Conservation (phyloP, 2,797 vertebrate species). For the Gymnoscopelus microlampas region DNA sequence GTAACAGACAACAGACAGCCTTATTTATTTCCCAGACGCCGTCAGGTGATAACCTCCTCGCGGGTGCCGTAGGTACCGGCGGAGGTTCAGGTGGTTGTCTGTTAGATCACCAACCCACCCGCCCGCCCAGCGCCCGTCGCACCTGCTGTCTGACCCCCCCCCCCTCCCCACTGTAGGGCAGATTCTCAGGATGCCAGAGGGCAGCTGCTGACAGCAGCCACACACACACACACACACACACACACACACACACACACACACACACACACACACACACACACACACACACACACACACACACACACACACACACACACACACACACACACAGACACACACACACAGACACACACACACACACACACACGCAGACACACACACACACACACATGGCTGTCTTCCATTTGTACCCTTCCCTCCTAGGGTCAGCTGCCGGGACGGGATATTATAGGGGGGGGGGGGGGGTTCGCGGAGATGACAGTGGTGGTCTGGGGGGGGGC, state of each 20-base stretch:
- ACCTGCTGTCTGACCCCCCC: slow-evolving; percentile 82
- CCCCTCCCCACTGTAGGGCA: slow-evolving; percentile 60
- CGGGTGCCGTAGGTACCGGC: slow-evolving; percentile 12
- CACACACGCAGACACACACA: too few species aligned
- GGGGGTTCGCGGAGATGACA: slow-evolving; percentile 65
- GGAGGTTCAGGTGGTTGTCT: slow-evolving; percentile 67
- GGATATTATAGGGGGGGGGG: too few species aligned
- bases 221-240: neutral
- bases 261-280: neutral
- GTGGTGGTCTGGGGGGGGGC: slow-evolving; percentile 37
- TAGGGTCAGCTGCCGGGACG: slow-evolving; percentile 70
- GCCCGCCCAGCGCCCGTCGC: slow-evolving; percentile 60
- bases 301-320: neutral
- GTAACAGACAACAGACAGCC: slow-evolving; percentile 28
- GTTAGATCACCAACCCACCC: too few species aligned
- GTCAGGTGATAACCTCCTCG: slow-evolving; percentile 67
- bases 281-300: too few species aligned
- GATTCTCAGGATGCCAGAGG: slow-evolving; percentile 82
- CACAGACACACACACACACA: neutral
- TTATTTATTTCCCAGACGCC: slow-evolving; percentile 37
- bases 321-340: too few species aligned
- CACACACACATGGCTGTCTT: neutral
- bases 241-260: too few species aligned
- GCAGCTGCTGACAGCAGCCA: slow-evolving; percentile 82
- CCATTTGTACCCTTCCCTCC: slow-evolving; percentile 35